Evolutionary conservation across 2,888 invertebrate genomes (phyloP).

Genomic region (Ellobium chinense): DNA sequence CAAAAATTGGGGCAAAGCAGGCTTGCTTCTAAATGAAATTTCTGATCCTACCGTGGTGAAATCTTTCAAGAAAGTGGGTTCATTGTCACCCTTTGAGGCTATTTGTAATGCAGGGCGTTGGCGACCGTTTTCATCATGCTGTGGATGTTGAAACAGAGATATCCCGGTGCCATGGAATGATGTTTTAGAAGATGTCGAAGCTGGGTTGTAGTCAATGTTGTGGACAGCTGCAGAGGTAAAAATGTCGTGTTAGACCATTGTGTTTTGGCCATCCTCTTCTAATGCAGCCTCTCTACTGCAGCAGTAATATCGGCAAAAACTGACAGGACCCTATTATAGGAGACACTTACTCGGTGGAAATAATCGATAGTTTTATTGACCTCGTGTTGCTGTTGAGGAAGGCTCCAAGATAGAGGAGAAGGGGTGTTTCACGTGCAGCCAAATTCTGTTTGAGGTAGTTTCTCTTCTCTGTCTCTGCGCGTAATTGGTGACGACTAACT

Average conservation of each 20-base stretch:
- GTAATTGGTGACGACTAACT: too few species aligned
- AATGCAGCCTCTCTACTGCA: constrained; percentile 4
- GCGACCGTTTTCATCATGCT: too few species aligned
- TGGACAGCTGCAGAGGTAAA: constrained; percentile 47
- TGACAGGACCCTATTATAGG: neutral
- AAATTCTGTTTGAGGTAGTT: too few species aligned
- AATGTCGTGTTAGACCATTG: constrained; percentile 17
- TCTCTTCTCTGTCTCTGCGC: too few species aligned
- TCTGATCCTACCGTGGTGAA: too few species aligned
- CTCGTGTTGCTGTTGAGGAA: neutral
- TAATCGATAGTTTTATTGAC: neutral
- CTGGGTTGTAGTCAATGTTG: constrained; percentile 49
- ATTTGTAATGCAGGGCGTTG: too few species aligned
- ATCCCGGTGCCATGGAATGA: constrained; percentile 52
- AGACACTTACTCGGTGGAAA: neutral
- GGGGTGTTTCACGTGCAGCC: neutral
- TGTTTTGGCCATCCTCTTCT: constrained; percentile 23
- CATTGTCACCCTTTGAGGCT: too few species aligned
- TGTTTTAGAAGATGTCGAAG: constrained; percentile 26
- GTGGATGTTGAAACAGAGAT: constrained; percentile 43
- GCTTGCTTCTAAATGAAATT: too few species aligned
- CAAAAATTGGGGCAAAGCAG: too few species aligned
- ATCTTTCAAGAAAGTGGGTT: too few species aligned
- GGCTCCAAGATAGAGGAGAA: neutral
- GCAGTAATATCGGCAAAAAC: neutral